Percentiles rank a stretch among this genome's conserved stretches.
Conservation (phyloP, 2,888 invertebrate genomes). For the Chymomyza procnemis region DNA sequence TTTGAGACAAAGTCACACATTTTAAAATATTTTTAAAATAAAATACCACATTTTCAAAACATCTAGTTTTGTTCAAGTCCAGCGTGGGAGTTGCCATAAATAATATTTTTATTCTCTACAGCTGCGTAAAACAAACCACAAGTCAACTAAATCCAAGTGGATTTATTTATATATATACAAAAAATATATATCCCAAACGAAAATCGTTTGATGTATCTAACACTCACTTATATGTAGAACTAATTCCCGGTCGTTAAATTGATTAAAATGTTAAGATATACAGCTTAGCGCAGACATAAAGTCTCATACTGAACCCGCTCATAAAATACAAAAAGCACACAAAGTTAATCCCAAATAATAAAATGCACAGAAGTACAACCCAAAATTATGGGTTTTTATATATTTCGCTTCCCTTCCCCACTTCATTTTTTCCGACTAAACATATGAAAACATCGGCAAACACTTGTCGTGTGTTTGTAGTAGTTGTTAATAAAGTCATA, state of each 20-base stretch:
- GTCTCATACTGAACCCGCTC: neutral
- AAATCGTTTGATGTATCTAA: neutral
- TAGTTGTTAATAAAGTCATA: conserved; percentile 56
- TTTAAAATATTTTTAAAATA: too few species aligned
- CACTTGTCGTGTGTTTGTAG: conserved; percentile 50
- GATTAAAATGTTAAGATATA: neutral
- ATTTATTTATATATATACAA: neutral
- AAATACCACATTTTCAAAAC: too few species aligned
- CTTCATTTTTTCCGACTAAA: neutral
- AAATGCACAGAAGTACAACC: neutral
- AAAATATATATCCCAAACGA: neutral
- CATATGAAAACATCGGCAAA: conserved; percentile 11
- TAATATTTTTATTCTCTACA: too few species aligned
- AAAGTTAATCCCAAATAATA: neutral
- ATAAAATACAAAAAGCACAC: neutral
- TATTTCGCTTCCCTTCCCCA: neutral
- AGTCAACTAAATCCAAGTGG: neutral
- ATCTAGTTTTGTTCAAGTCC: too few species aligned
- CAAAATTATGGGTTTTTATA: neutral
- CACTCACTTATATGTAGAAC: neutral
- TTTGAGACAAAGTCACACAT: too few species aligned
- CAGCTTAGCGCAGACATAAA: neutral
- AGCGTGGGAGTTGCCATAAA: too few species aligned
- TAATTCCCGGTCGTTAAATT: neutral
- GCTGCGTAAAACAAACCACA: neutral